Base-by-base conservation (phyloP, 2,888 invertebrate genomes). In the Sabellastarte sp. region DNA sequence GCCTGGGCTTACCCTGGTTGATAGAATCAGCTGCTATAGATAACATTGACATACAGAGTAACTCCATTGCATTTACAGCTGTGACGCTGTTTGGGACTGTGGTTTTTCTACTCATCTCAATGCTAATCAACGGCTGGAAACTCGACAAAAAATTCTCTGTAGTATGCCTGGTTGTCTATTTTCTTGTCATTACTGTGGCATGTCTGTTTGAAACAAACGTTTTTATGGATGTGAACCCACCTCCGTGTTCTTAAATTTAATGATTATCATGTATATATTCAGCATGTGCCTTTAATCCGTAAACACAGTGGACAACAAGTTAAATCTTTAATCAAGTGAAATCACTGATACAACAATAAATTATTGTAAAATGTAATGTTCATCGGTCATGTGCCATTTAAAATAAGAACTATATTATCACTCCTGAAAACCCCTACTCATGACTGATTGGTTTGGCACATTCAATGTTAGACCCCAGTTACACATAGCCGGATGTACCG, bases 201-300 rank as follows among this genome's bases (percentile, higher is more conserved):
- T 89, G 93, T 66, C 84, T 93, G 30, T 88, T 91, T 60, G 94
- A 94, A 84, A 87, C 90, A 81, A 90, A 91, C 70, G 92, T 93
- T 71, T 94, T 95, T 89, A 93, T 93, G 87, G 90, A 89, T 76
- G 92, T 94, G 76, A 94, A 93, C 86, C 87, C 91, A 75, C 93
- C 93, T 74, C 91, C 93, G 67, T 94, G 94, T 65, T 64, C 63
- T 53, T 53, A 53, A 20, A 41, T n/a, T n/a, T n/a, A n/a, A n/a
- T n/a, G n/a, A n/a, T n/a, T n/a, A n/a, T n/a, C n/a, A n/a, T n/a
- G n/a, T n/a, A n/a, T n/a, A n/a, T n/a, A n/a, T n/a, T n/a, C n/a
- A n/a, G n/a, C n/a, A n/a, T n/a, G n/a, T n/a, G n/a, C n/a, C n/a
- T n/a, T n/a, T n/a, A n/a, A n/a, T n/a, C n/a, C n/a, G n/a, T n/a